Evolutionary conservation across 1,140 invertebrate genomes (phyloP).

Genomic region (Drosophila ananassae): DNA sequence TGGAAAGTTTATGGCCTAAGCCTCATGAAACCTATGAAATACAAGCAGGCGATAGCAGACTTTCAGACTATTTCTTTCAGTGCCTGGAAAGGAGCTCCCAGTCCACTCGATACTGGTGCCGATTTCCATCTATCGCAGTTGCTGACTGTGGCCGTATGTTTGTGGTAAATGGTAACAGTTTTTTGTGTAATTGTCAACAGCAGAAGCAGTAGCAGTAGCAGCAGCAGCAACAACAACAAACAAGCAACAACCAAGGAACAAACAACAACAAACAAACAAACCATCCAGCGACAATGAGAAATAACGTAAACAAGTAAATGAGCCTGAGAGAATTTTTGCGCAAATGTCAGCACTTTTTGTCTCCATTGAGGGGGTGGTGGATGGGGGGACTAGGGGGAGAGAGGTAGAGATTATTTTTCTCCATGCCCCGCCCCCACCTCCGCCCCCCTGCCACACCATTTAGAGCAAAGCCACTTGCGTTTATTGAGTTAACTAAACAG

Average conservation of each 20-base stretch:
- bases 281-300: slow-evolving; percentile 59
- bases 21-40: no score
- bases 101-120: slow-evolving; percentile 1
- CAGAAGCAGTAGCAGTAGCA: slow-evolving; percentile 20
- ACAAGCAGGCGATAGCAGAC: no score
- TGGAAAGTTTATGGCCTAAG: no score
- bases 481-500: slow-evolving; percentile 81
- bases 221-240: slow-evolving; percentile 1
- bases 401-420: slow-evolving; percentile 65
- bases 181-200: slow-evolving; percentile 78
- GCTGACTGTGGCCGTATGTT: slow-evolving; percentile 57
- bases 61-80: neutral
- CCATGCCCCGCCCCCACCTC: neutral
- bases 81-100: neutral
- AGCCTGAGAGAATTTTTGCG: slow-evolving; percentile 66
- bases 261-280: slow-evolving; percentile 33
- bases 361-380: neutral
- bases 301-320: slow-evolving; percentile 79
- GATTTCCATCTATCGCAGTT: slow-evolving; percentile 54
- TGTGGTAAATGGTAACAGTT: slow-evolving; percentile 77
- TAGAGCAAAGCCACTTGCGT: slow-evolving; percentile 56
- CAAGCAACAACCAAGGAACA: slow-evolving; percentile 17
- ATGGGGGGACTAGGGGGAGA: slow-evolving; percentile 4
- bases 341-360: slow-evolving; percentile 73
- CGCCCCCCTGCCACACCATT: neutral